These are phyloP conservation scores for Agonopterix heracliana DNA, from an alignment of 2,888 invertebrate genomes.

Conservation along the genomic window DNA sequence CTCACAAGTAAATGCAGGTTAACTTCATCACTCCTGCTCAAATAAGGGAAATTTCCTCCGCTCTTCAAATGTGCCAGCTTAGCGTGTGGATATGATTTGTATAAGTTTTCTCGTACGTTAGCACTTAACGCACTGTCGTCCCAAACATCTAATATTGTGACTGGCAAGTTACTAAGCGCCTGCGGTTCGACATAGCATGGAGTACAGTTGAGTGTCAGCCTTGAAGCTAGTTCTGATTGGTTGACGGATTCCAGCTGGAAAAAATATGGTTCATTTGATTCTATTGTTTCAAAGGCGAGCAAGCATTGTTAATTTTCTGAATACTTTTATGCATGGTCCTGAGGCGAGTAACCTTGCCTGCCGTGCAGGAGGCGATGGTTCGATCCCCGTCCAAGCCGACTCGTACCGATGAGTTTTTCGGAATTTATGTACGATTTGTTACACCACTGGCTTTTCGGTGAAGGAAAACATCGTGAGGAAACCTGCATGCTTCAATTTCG, in stretches of 20 bases:
- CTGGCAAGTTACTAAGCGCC: conserved; percentile 79
- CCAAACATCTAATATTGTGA: conserved; percentile 92
- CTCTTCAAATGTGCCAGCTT: conserved; percentile 91
- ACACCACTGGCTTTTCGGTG: no score
- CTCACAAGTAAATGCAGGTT: conserved; percentile 90
- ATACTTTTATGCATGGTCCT: not conserved
- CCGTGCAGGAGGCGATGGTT: no score
- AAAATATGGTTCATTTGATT: not conserved
- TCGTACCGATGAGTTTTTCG: no score
- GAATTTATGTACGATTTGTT: no score
- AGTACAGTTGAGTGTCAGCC: conserved; percentile 90
- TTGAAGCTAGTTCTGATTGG: conserved; percentile 89
- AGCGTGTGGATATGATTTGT: conserved; percentile 90
- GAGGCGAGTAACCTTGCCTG: no score
- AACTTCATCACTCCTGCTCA: conserved; percentile 91
- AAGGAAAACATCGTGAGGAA: no score
- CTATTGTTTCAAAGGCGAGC: not conserved
- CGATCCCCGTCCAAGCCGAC: no score
- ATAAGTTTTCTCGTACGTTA: conserved; percentile 86
- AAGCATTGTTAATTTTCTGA: not conserved
- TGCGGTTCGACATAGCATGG: conserved; percentile 87
- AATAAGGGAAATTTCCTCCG: conserved; percentile 93
- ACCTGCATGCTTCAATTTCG: no score
- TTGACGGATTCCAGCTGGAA: conserved; percentile 87
- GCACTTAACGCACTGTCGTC: conserved; percentile 90